These are phyloP conservation scores for Lagenorhynchus albirostris DNA, from an alignment of 2,113 vertebrate species.

Conservation along the genomic window DNA sequence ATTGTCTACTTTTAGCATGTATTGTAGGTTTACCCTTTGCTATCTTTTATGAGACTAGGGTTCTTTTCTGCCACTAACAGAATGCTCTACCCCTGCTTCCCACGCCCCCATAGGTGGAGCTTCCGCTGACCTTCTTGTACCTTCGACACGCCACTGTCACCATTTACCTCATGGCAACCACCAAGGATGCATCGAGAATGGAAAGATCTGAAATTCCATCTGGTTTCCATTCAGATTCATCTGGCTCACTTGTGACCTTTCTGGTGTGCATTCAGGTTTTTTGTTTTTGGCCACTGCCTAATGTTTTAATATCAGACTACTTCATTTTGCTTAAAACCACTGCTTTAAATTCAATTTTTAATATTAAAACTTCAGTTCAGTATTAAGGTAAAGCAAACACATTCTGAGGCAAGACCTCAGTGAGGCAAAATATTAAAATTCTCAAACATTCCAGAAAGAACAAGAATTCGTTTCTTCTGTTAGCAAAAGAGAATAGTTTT, in stretches of 20 bases:
- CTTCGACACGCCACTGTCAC: not conserved
- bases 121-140: not conserved
- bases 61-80: not conserved
- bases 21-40: not conserved
- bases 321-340: not conserved
- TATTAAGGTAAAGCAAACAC: not conserved
- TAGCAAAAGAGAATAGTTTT: not conserved
- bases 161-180: not conserved
- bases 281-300: not conserved
- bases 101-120: not conserved
- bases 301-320: not conserved
- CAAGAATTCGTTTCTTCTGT: not conserved
- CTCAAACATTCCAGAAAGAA: slow-evolving; percentile 20
- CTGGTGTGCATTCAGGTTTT: not conserved
- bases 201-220: not conserved
- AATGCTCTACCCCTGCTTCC: not conserved
- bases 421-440: not conserved
- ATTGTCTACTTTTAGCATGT: not conserved
- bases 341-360: slow-evolving; percentile 33
- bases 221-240: not conserved
- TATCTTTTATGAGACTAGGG: not conserved
- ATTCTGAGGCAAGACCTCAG: not conserved
- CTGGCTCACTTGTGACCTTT: not conserved
- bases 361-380: slow-evolving; percentile 4
- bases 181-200: not conserved